phyloP scores from a whole-genome alignment of 2,797 vertebrate species.

The Melanotaenia trifasciata region DNA sequence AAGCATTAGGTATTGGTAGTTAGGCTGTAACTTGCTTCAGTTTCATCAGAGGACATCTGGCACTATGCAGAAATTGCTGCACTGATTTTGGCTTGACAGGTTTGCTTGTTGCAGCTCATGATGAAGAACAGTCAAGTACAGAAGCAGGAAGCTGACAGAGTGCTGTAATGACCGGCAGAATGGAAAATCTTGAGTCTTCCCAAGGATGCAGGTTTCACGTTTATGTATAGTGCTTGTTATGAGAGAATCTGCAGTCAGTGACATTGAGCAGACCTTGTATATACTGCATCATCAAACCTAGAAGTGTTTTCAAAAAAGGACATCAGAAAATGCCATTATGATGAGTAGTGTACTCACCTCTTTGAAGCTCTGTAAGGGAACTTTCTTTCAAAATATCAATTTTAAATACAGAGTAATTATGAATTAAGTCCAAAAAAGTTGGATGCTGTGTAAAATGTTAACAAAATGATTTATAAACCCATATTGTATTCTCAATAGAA shows the following conservation, averaged over 20 bases:
- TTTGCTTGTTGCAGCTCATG: constrained; percentile 29
- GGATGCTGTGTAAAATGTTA: too few relatives aligned
- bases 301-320: background rate
- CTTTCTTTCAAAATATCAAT: background rate
- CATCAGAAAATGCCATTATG: background rate
- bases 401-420: background rate
- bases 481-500: too few relatives aligned
- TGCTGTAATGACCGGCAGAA: constrained; percentile 27
- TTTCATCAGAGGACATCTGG: constrained; percentile 22
- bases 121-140: constrained; percentile 3
- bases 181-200: constrained; percentile 24
- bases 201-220: background rate
- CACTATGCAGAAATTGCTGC: constrained; percentile 9
- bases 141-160: constrained; percentile 30
- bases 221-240: background rate
- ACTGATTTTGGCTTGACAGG: constrained; percentile 39
- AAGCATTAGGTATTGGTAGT: constrained; percentile 6
- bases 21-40: constrained; percentile 9
- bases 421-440: too few relatives aligned
- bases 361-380: too few relatives aligned
- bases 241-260: constrained; percentile 4
- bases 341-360: too few relatives aligned
- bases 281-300: background rate
- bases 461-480: too few relatives aligned
- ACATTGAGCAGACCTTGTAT: constrained; percentile 1